phyloP scores from a whole-genome alignment of 2,113 vertebrate species.

The Oryzias javanicus region DNA sequence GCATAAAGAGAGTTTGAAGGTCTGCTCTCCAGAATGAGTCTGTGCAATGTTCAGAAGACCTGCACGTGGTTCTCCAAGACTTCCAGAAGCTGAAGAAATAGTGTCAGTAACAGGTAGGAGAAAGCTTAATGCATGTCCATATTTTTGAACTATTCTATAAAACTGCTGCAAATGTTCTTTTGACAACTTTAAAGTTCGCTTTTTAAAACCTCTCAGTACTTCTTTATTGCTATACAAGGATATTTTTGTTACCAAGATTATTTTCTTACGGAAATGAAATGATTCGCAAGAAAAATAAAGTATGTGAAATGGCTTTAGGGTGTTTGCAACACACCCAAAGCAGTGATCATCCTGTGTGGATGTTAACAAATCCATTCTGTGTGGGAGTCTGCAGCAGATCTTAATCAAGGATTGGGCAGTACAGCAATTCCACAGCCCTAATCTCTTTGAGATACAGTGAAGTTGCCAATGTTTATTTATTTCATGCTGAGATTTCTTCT shows the following conservation, averaged over 20 bases:
- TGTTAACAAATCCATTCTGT: conserved; percentile 27
- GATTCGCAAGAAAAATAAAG: too few relatives aligned
- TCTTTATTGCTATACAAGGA: background rate
- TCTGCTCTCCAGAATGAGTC: conserved; percentile 25
- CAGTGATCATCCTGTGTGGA: conserved; percentile 15
- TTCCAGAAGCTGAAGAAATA: conserved; percentile 54
- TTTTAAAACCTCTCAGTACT: background rate
- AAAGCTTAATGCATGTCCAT: conserved; percentile 11
- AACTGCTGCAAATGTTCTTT: background rate
- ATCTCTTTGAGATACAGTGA: conserved; percentile 61
- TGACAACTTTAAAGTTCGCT: background rate
- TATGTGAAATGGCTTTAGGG: background rate
- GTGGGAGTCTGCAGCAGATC: conserved; percentile 44
- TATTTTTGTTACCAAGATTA: too few relatives aligned
- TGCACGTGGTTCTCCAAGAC: conserved; percentile 37
- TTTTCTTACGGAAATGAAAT: too few relatives aligned
- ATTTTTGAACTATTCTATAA: background rate
- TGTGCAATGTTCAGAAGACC: conserved; percentile 51
- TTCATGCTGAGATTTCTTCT: background rate
- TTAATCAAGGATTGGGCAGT: conserved; percentile 58
- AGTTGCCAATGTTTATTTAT: background rate
- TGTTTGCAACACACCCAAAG: background rate
- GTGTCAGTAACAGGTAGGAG: conserved; percentile 59
- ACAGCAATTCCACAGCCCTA: conserved; percentile 53
- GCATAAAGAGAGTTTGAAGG: conserved; percentile 22